Percentiles rank a stretch among this genome's conserved stretches.
Evolutionary conservation across 2,888 invertebrate species (phyloP).

Genomic region (Drosophila anomelani): DNA sequence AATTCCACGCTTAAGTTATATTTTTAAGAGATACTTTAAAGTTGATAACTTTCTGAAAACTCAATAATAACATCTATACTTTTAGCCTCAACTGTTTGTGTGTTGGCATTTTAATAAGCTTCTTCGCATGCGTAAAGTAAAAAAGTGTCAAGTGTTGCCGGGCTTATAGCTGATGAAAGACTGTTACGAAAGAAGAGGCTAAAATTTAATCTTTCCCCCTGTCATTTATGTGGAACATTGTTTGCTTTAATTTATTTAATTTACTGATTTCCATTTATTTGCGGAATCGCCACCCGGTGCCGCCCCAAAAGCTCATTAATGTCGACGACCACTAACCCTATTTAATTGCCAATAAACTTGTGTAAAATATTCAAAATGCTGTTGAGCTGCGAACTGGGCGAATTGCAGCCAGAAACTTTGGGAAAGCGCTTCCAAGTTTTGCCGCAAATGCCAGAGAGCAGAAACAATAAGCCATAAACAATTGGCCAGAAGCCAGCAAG

Average conservation of each 20-base stretch:
- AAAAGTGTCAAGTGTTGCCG: slow-evolving; percentile 26
- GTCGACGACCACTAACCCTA: slow-evolving; percentile 50
- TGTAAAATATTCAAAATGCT: slow-evolving; percentile 64
- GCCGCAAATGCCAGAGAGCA: slow-evolving; percentile 21
- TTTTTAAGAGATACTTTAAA: no score
- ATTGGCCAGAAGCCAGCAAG: slow-evolving; percentile 52
- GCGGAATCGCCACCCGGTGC: not conserved
- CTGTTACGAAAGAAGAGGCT: not conserved
- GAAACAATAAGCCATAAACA: slow-evolving; percentile 64
- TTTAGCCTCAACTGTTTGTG: slow-evolving; percentile 15
- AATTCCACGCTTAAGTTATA: no score
- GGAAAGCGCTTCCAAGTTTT: slow-evolving; percentile 34
- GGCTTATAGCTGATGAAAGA: slow-evolving; percentile 28
- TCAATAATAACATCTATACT: not conserved
- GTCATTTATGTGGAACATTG: not conserved
- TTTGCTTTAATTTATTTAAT: not conserved
- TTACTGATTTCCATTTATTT: not conserved
- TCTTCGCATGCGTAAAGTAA: slow-evolving; percentile 23
- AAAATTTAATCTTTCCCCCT: not conserved
- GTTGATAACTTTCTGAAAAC: not conserved
- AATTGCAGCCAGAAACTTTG: slow-evolving; percentile 18
- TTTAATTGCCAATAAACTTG: slow-evolving; percentile 62
- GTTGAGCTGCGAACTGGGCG: slow-evolving; percentile 26
- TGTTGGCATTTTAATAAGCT: slow-evolving; percentile 56
- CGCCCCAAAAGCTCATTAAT: slow-evolving; percentile 54